phyloP scores from a whole-genome alignment of 64 coral and sea anemone species.

The Porites lutea region DNA sequence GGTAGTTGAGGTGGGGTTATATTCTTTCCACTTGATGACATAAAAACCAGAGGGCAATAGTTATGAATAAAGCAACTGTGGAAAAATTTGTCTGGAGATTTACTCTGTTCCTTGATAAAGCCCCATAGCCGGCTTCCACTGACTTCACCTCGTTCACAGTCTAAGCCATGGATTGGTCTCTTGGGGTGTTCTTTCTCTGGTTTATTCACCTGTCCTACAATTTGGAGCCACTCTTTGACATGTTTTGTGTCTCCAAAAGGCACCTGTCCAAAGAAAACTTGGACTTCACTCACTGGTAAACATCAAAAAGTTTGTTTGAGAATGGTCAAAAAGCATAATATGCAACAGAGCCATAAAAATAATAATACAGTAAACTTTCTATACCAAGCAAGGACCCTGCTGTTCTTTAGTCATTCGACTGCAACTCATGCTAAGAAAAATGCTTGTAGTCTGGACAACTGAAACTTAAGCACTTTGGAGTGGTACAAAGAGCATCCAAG shows the following conservation, averaged over 20 bases:
- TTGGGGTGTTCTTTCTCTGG: conserved; percentile 82
- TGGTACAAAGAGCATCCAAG: too few relatives aligned
- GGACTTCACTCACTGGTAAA: too few relatives aligned
- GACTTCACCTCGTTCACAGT: conserved; percentile 85
- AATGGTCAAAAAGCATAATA: too few relatives aligned
- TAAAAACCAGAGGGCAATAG: conserved; percentile 91
- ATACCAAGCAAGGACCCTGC: too few relatives aligned
- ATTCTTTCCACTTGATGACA: conserved; percentile 78
- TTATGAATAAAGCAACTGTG: conserved; percentile 88
- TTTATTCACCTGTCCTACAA: conserved; percentile 71
- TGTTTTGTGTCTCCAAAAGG: conserved; percentile 91
- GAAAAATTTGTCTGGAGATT: conserved; percentile 80
- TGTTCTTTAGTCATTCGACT: too few relatives aligned
- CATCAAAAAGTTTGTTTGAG: too few relatives aligned
- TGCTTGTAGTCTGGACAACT: too few relatives aligned
- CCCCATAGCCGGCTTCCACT: conserved; percentile 91
- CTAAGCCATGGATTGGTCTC: conserved; percentile 76
- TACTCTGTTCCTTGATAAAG: conserved; percentile 74
- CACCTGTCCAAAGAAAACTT: conserved; percentile 32
- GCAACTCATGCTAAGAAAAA: too few relatives aligned
- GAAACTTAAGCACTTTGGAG: too few relatives aligned
- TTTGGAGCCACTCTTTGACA: conserved; percentile 91
- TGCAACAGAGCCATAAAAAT: too few relatives aligned
- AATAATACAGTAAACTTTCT: too few relatives aligned
- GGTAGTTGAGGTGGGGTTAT: conserved; percentile 78